These are phyloP conservation scores for Mnemiopsis leidyi DNA, from an alignment of 37 sponge, comb jelly and placozoan species.

Conservation along the genomic window DNA sequence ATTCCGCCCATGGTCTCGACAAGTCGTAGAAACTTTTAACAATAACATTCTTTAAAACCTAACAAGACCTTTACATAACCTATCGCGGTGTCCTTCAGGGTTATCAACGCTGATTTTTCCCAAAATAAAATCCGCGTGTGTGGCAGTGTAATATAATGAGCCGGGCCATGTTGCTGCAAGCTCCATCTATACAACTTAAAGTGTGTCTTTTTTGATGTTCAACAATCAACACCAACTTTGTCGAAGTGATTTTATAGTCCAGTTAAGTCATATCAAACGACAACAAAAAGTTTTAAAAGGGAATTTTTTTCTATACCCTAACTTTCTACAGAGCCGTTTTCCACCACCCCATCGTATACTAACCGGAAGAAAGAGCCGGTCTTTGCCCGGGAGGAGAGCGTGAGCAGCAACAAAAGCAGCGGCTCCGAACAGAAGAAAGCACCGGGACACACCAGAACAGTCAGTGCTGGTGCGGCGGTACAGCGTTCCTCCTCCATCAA, in stretches of 20 bases:
- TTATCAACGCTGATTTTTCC: not conserved
- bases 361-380: constrained; percentile 24
- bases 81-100: too few relatives aligned
- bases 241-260: too few relatives aligned
- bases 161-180: not conserved
- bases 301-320: too few relatives aligned
- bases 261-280: too few relatives aligned
- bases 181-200: too few relatives aligned
- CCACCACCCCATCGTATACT: not conserved
- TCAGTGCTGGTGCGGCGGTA: not conserved
- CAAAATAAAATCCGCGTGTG: not conserved
- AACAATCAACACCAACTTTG: too few relatives aligned
- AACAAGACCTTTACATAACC: too few relatives aligned
- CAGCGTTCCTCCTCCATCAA: not conserved
- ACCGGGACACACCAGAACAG: not conserved
- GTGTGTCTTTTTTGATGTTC: too few relatives aligned
- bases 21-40: not conserved
- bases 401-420: constrained; percentile 17
- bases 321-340: not conserved
- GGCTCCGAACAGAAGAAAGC: not conserved
- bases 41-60: not conserved
- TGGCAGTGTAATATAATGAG: too few relatives aligned
- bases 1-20: not conserved
- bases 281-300: too few relatives aligned
- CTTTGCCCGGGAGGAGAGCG: not conserved